These are phyloP conservation scores for Canis aureus DNA, from an alignment of 2,113 vertebrate species.

Conservation along the genomic window DNA sequence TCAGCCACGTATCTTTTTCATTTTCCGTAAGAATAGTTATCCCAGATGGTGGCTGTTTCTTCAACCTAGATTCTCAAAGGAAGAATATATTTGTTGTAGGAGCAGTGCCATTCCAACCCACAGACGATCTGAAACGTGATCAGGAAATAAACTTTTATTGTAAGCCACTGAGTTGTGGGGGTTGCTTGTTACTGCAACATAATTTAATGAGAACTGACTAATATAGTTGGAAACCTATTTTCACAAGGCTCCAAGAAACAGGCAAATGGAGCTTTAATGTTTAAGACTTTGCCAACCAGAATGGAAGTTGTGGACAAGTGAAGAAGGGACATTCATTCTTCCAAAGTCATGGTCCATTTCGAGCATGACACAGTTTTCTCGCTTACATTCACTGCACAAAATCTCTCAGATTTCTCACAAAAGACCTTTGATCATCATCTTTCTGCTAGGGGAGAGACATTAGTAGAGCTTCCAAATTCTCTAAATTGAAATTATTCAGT, in stretches of 20 bases:
- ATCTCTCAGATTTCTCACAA: neutral
- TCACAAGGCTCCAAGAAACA: neutral
- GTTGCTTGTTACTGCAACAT: neutral
- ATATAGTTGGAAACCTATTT: neutral
- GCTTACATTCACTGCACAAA: neutral
- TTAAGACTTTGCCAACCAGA: slow-evolving; percentile 26
- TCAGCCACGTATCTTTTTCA: neutral
- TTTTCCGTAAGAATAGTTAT: neutral
- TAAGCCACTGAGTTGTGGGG: neutral
- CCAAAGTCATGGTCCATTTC: slow-evolving; percentile 11
- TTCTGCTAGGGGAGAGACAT: neutral
- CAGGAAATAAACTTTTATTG: neutral
- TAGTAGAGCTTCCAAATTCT: slow-evolving; percentile 7
- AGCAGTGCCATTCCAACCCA: neutral
- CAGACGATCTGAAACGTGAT: neutral
- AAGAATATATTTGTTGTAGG: neutral
- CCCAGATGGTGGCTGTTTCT: neutral
- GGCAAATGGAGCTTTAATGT: neutral
- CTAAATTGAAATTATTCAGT: slow-evolving; percentile 53
- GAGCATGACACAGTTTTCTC: neutral
- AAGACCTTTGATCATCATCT: slow-evolving; percentile 27
- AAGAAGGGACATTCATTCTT: slow-evolving; percentile 1
- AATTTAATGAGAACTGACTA: neutral
- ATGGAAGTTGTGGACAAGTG: neutral
- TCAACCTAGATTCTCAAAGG: slow-evolving; percentile 1